Conservation (phyloP, 1,140 invertebrate species). For the Aphidius gifuensis region DNA sequence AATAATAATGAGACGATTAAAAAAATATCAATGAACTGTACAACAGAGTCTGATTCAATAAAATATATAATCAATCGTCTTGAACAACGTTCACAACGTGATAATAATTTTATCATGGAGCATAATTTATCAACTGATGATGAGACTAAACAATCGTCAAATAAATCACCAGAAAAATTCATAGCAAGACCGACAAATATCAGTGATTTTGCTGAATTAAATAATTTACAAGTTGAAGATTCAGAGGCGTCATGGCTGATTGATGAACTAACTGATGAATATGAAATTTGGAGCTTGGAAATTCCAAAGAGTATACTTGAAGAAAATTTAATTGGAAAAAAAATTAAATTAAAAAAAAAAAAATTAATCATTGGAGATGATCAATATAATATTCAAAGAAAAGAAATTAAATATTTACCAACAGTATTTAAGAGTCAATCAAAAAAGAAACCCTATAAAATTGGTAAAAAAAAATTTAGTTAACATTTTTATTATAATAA, state of each 20-base stretch:
- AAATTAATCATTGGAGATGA: conserved; percentile 14
- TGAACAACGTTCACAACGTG: not conserved
- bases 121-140: not conserved
- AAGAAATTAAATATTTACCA: conserved; percentile 6
- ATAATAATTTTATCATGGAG: not conserved
- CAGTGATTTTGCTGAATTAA: conserved; percentile 1
- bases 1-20: not conserved
- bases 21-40: not conserved
- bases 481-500: conserved; percentile 3
- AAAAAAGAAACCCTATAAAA: conserved; percentile 8
- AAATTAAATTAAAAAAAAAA: conserved; percentile 5
- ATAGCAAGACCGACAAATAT: conserved; percentile 11
- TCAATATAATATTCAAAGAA: conserved; percentile 5
- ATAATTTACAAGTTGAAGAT: not conserved
- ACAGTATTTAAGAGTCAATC: conserved; percentile 11
- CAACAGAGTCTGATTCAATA: conserved; percentile 14
- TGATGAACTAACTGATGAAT: conserved; percentile 16
- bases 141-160: not conserved
- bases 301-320: conserved; percentile 20
- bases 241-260: conserved; percentile 6
- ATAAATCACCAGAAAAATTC: not conserved
- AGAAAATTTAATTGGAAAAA: conserved; percentile 11
- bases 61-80: conserved; percentile 6
- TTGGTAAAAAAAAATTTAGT: not conserved
- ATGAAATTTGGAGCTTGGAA: conserved; percentile 24